These are phyloP conservation scores for Arizona elegans DNA, from an alignment of 2,113 vertebrate species.

Conservation along the genomic window DNA sequence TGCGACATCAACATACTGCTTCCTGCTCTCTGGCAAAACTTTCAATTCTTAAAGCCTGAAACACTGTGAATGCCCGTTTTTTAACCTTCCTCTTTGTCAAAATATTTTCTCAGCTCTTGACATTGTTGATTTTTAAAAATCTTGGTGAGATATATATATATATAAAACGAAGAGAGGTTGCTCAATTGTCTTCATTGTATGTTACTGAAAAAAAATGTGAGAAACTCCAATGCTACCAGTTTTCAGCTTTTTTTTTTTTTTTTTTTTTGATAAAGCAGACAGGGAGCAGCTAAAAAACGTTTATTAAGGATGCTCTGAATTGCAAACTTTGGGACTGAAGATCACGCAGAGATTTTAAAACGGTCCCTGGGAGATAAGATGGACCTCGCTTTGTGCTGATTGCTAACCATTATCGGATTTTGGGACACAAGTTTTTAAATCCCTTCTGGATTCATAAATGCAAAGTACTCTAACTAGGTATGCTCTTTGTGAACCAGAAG, in stretches of 20 bases:
- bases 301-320: neutral
- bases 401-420: neutral
- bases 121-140: slow-evolving; percentile 49
- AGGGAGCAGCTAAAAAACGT: slow-evolving; percentile 23
- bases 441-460: neutral
- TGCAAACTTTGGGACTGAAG: neutral
- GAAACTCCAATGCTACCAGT: slow-evolving; percentile 27
- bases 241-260: neutral
- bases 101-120: slow-evolving; percentile 60
- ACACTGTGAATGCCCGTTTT: slow-evolving; percentile 66
- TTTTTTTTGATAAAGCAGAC: neutral
- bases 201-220: slow-evolving; percentile 18
- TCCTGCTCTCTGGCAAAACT: slow-evolving; percentile 55
- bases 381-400: neutral
- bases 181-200: slow-evolving; percentile 29
- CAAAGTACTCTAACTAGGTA: neutral
- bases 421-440: neutral
- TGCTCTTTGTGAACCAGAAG: no score
- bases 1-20: slow-evolving; percentile 58
- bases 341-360: neutral
- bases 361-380: neutral
- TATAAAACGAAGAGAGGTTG: slow-evolving; percentile 20
- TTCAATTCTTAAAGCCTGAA: slow-evolving; percentile 61
- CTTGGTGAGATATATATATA: slow-evolving; percentile 20
- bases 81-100: slow-evolving; percentile 55